These are phyloP conservation scores for Hydrocynus forskahlii DNA, from an alignment of 2,797 vertebrate species.

Conservation along the genomic window DNA sequence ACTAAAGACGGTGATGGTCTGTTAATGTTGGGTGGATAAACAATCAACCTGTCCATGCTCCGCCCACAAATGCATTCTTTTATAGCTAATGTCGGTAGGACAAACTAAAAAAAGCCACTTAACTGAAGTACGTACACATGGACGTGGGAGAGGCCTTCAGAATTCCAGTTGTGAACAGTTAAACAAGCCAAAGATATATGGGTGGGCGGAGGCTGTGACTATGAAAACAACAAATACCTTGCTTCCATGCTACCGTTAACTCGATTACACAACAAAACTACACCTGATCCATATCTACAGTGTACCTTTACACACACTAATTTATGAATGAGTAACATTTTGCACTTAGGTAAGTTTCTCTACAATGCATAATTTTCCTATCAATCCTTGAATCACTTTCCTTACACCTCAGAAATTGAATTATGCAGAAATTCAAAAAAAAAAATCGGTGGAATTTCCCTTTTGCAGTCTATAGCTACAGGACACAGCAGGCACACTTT, in stretches of 20 bases:
- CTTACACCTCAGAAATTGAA: no score
- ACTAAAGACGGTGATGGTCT: background rate
- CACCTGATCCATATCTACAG: no score
- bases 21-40: background rate
- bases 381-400: no score
- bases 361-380: no score
- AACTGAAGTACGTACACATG: background rate
- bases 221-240: no score
- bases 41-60: background rate
- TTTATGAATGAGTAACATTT: no score
- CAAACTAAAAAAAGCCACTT: no score
- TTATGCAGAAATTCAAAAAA: no score
- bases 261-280: no score
- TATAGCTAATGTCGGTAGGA: background rate
- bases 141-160: background rate
- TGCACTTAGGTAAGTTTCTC: no score
- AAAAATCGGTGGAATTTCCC: background rate
- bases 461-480: background rate
- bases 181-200: background rate
- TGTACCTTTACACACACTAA: no score
- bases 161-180: background rate
- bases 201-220: background rate
- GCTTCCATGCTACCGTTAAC: no score
- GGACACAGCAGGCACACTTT: background rate
- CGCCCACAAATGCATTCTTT: background rate